Conservation (phyloP, 2,888 invertebrate species). For the Allophyes oxyacanthae region DNA sequence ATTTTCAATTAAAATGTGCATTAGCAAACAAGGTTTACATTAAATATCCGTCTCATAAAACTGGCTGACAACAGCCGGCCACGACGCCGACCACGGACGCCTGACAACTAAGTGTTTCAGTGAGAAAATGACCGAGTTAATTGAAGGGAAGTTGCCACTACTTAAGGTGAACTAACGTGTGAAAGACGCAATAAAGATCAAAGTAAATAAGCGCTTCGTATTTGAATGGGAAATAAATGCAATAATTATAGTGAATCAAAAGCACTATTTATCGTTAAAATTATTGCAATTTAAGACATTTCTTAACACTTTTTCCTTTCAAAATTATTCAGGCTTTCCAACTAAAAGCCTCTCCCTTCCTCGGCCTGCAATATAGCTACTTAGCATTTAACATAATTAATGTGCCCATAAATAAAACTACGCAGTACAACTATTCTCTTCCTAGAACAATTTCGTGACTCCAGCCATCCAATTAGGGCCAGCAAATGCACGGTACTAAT, state of each 20-base stretch:
- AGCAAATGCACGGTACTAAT: slow-evolving; percentile 60
- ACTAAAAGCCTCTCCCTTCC: too few relatives aligned
- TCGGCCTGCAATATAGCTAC: slow-evolving; percentile 1
- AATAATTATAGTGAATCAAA: too few relatives aligned
- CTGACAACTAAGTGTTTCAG: slow-evolving; percentile 6
- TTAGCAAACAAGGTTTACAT: slow-evolving; percentile 28
- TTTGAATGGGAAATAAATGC: too few relatives aligned
- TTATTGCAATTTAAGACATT: too few relatives aligned
- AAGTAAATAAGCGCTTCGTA: neutral
- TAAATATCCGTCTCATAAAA: slow-evolving; percentile 30
- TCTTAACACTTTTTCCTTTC: too few relatives aligned
- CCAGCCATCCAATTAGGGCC: slow-evolving; percentile 61
- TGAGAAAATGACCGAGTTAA: neutral
- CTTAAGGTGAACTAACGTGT: slow-evolving; percentile 7
- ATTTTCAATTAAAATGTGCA: slow-evolving; percentile 47
- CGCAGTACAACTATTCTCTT: slow-evolving; percentile 40
- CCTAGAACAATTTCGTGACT: slow-evolving; percentile 61
- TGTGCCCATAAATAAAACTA: slow-evolving; percentile 35
- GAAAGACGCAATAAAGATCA: slow-evolving; percentile 9
- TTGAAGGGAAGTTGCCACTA: neutral
- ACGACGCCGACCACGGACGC: too few relatives aligned
- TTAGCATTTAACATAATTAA: slow-evolving; percentile 38
- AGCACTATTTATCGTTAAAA: too few relatives aligned
- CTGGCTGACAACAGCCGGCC: neutral
- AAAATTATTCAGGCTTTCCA: too few relatives aligned